A percentile compares a stretch with the other conserved stretches of the same genome.
Conservation (phyloP, 2,888 invertebrate genomes). For the Orchesellides sinensis region DNA sequence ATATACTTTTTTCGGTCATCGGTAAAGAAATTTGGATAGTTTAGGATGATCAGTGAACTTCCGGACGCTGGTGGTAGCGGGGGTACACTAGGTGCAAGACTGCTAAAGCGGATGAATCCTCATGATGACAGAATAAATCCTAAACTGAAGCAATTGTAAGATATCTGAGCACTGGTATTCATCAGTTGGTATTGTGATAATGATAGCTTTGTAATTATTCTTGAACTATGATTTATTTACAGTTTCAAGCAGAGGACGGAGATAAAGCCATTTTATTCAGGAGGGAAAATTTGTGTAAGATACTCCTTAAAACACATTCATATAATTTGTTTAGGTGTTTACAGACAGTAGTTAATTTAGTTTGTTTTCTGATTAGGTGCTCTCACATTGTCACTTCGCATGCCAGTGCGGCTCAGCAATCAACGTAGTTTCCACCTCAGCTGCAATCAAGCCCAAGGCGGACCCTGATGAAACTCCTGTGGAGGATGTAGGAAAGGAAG, state of each 20-base stretch:
- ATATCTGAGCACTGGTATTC: background rate
- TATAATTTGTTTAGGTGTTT: background rate
- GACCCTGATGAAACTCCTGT: conserved; percentile 79
- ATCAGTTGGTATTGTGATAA: no score
- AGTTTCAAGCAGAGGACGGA: conserved; percentile 87
- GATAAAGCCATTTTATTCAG: conserved; percentile 88
- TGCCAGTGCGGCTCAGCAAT: conserved; percentile 87
- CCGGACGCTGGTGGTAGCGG: conserved; percentile 9
- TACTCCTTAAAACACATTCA: background rate
- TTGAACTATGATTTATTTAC: conserved; percentile 73
- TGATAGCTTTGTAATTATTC: background rate
- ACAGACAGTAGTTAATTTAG: conserved; percentile 7
- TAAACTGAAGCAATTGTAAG: conserved; percentile 73
- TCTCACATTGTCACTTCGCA: conserved; percentile 79
- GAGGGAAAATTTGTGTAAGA: conserved; percentile 83
- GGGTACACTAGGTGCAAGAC: conserved; percentile 12
- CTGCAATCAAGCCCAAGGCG: conserved; percentile 78
- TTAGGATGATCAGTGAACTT: conserved; percentile 30
- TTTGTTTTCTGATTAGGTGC: conserved; percentile 65
- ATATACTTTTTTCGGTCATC: no score
- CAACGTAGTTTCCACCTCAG: conserved; percentile 80
- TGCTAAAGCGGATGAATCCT: conserved; percentile 9
- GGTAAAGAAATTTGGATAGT: no score
- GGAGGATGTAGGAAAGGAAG: conserved; percentile 77
- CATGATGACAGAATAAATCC: conserved; percentile 69